Evolutionary conservation across 2,797 vertebrate species (phyloP).

Genomic region (Poecilia gillii): DNA sequence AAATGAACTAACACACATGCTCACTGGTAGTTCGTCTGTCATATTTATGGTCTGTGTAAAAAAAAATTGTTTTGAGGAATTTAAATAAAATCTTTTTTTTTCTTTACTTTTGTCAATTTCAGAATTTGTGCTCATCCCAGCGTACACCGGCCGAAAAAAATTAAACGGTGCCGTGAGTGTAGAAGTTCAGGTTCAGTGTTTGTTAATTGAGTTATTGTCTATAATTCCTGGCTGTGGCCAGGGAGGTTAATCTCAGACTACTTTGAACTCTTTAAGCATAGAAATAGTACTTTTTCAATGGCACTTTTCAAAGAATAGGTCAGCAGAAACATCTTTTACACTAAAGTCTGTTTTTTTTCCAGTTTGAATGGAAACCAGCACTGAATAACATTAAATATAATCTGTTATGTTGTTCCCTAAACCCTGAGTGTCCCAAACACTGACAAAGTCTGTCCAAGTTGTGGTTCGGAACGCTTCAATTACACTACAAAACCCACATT

Average conservation of each 20-base stretch:
- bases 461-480: neutral
- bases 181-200: neutral
- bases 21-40: conserved; percentile 79
- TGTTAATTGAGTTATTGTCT: neutral
- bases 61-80: conserved; percentile 76
- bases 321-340: neutral
- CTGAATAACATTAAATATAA: neutral
- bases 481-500: neutral
- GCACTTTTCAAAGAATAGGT: neutral
- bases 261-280: neutral
- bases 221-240: neutral
- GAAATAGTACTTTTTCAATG: neutral
- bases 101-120: conserved; percentile 72
- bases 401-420: neutral
- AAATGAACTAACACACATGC: conserved; percentile 79
- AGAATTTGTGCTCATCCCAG: neutral
- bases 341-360: neutral
- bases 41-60: conserved; percentile 79
- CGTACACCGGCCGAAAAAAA: neutral
- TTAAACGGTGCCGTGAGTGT: neutral
- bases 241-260: neutral
- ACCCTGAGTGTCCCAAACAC: neutral
- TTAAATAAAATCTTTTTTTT: conserved; percentile 79
- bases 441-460: neutral
- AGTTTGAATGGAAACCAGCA: neutral